These are phyloP conservation scores for Pinna nobilis DNA, from an alignment of 1,140 invertebrate species.

Conservation along the genomic window DNA sequence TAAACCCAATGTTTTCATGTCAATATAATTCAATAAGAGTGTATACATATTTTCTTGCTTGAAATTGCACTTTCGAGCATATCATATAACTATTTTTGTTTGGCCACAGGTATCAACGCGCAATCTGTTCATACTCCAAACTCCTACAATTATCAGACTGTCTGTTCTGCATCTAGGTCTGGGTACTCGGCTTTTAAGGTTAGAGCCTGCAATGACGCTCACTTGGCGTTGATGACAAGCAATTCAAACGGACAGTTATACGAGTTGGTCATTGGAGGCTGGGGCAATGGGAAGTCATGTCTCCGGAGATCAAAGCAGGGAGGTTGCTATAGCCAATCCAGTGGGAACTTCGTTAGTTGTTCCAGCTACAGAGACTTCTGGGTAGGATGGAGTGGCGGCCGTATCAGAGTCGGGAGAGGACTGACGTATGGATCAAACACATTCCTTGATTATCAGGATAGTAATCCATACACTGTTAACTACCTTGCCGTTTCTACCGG, in stretches of 20 bases:
- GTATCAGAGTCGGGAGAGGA: slow-evolving; percentile 2
- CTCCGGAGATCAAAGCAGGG: slow-evolving; percentile 23
- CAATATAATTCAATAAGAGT: too few relatives aligned
- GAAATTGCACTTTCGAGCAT: too few relatives aligned
- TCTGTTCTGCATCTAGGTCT: background rate
- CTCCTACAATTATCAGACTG: background rate
- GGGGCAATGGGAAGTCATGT: slow-evolving; percentile 15
- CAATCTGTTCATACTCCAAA: slow-evolving; percentile 10
- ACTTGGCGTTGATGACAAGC: slow-evolving; percentile 13
- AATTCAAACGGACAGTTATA: slow-evolving; percentile 6
- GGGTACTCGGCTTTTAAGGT: slow-evolving; percentile 15
- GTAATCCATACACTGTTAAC: background rate
- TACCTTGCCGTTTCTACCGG: background rate
- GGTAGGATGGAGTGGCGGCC: background rate
- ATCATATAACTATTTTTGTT: too few relatives aligned
- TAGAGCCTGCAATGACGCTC: slow-evolving; percentile 24
- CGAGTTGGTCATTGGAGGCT: slow-evolving; percentile 26
- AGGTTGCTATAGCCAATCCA: background rate
- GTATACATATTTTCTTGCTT: too few relatives aligned
- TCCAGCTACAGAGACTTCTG: slow-evolving; percentile 3
- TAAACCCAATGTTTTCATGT: too few relatives aligned
- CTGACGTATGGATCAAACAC: background rate
- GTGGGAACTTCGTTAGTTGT: background rate
- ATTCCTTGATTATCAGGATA: background rate
- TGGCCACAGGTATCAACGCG: background rate